Evolutionary conservation across 2,113 vertebrate species (phyloP), one percentile per base, ranked within the genome.

Genomic region (Machaerirhynchus nigripectus): DNA sequence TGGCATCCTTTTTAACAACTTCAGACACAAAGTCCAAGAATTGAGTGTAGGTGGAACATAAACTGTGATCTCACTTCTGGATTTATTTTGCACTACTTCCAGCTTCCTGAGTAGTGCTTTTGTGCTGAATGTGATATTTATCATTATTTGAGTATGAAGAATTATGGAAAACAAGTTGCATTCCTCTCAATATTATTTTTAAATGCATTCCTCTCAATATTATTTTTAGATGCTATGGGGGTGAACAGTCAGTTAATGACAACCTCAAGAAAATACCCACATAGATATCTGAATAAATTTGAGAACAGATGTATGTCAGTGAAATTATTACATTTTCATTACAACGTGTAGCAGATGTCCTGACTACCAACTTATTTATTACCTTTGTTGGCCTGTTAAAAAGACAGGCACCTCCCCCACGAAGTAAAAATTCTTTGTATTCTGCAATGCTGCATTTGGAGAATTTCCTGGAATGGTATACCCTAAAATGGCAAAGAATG

Each of bases 351-450:
- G 10, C 46, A 93, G 44, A 74, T 10, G 20, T 46, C 68, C 55
- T 81, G 46, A 81, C 37, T 93, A 83, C 47, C 42, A 67, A 69
- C 1, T 24, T 10, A 77, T 37, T 79, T 91, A 52, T 92, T 91
- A 99, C 99, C 99, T 99, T 99, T 84, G 97, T 99, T 44, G 99
- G 99, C 89, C 98, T 99, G 96, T 99, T 99, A 91, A 99, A 99
- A 90, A 99, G 98, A 96, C 99, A 99, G 14, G 99, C 98, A 94
- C 99, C 99, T 67, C 99, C 99, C 1, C 99, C 99, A 97, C 99
- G 99, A 88, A 98, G 96, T 60, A 99, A 98, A 96, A 99, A 99
- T 86, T 99, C 99, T 97, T 98, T 99, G 93, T 99, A 99, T 91
- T 99, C 99, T 44, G 98, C 97, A 97, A 99, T 99, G 97, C 99